A percentile compares a stretch with the other conserved stretches of the same genome.
phyloP scores from a whole-genome alignment of 2,797 vertebrate species.

The Pseudochirops cupreus region DNA sequence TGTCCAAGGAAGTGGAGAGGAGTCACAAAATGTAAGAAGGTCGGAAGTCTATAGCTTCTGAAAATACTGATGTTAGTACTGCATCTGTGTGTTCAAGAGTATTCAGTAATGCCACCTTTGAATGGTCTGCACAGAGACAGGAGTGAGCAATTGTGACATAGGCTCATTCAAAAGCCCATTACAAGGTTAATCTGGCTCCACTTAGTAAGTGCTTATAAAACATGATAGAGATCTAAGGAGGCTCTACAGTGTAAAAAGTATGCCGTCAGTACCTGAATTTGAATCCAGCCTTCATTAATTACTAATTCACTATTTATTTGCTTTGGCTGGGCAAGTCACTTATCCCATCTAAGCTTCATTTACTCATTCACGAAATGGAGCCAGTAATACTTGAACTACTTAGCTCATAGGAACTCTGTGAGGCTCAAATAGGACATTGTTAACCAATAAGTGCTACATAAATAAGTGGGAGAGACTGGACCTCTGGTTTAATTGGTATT shows the following conservation, averaged over 20 bases:
- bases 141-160: not conserved
- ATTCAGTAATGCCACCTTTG: not conserved
- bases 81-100: not conserved
- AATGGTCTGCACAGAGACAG: constrained; percentile 25
- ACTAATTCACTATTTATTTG: not conserved
- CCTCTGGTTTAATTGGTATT: not conserved
- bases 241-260: not conserved
- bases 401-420: not conserved
- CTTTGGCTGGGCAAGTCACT: not conserved
- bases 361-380: not conserved
- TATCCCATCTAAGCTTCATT: not conserved
- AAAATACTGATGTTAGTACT: not conserved
- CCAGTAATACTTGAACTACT: not conserved
- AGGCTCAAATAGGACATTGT: not conserved
- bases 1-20: constrained; percentile 46
- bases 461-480: not conserved
- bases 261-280: not conserved
- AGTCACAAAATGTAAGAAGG: constrained; percentile 42
- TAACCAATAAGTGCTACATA: not conserved
- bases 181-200: not conserved
- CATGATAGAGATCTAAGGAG: not conserved
- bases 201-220: not conserved
- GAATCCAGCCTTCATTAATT: not conserved
- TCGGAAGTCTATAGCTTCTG: not conserved
- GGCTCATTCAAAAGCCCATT: not conserved